phyloP scores from a whole-genome alignment of 2,113 vertebrate species.

The Apaloderma vittatum region DNA sequence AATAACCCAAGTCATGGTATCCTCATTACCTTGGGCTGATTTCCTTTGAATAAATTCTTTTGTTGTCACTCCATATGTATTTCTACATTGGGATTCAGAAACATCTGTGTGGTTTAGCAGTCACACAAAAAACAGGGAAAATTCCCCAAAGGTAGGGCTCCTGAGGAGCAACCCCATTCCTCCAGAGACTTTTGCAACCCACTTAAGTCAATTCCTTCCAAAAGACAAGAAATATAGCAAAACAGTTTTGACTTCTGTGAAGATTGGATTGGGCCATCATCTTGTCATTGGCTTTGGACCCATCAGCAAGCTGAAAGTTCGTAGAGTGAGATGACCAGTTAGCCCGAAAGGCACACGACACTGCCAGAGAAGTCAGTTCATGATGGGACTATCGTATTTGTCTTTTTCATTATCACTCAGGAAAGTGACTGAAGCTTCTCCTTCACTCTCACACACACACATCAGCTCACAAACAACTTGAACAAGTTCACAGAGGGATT shows the following conservation, averaged over 20 bases:
- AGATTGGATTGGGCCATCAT: not conserved
- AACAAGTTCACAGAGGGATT: not conserved
- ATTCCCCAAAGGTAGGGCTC: not conserved
- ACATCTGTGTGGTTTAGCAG: not conserved
- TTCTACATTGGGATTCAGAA: not conserved
- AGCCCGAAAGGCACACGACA: not conserved
- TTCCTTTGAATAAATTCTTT: not conserved
- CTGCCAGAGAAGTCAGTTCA: not conserved
- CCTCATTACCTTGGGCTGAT: not conserved
- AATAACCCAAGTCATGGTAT: not conserved
- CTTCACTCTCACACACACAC: not conserved
- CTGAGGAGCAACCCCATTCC: not conserved
- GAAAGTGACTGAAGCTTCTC: not conserved
- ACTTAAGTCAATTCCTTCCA: not conserved
- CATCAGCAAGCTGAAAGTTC: not conserved
- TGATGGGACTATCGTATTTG: accelerated
- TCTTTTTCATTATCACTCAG: not conserved
- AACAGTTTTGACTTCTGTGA: not conserved
- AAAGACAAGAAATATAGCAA: not conserved
- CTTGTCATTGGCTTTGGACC: not conserved
- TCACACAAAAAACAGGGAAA: not conserved
- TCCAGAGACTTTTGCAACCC: not conserved
- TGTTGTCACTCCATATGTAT: not conserved
- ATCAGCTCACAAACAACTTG: not conserved
- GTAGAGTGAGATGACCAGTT: not conserved